Percentiles rank a stretch among this genome's conserved stretches.
Conservation (phyloP, 1,140 invertebrate genomes). For the Elysia chlorotica region DNA sequence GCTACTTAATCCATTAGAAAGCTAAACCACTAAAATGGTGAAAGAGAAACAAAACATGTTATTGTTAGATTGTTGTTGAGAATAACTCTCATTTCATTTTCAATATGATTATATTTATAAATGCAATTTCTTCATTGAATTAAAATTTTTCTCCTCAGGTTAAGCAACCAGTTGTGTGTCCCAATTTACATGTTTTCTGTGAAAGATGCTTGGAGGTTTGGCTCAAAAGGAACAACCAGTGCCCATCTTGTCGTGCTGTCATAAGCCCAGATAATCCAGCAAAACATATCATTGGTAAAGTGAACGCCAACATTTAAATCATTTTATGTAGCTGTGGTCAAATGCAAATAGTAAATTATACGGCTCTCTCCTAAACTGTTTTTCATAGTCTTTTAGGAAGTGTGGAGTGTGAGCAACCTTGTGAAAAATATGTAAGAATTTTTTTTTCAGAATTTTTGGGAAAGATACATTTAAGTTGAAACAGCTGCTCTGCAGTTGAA, state of each 20-base stretch:
- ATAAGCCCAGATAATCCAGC: conserved; percentile 48
- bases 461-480: too few species aligned
- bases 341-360: background rate
- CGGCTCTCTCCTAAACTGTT: too few species aligned
- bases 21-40: too few species aligned
- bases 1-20: too few species aligned
- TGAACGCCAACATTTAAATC: background rate
- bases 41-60: too few species aligned
- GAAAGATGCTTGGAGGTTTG: conserved; percentile 56
- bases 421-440: background rate
- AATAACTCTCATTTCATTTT: too few species aligned
- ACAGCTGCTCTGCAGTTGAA: too few species aligned
- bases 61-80: too few species aligned
- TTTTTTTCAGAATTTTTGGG: background rate
- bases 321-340: background rate
- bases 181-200: conserved; percentile 61
- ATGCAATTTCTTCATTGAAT: too few species aligned
- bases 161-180: conserved; percentile 56
- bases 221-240: conserved; percentile 57
- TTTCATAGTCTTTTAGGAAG: too few species aligned
- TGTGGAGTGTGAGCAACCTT: background rate
- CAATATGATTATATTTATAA: too few species aligned
- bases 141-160: conserved; percentile 40
- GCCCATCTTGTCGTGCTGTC: conserved; percentile 54
- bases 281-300: conserved; percentile 48